Conservation (phyloP, 53 echinoderm and acorn worm species). For the Paelopatides confundens region DNA sequence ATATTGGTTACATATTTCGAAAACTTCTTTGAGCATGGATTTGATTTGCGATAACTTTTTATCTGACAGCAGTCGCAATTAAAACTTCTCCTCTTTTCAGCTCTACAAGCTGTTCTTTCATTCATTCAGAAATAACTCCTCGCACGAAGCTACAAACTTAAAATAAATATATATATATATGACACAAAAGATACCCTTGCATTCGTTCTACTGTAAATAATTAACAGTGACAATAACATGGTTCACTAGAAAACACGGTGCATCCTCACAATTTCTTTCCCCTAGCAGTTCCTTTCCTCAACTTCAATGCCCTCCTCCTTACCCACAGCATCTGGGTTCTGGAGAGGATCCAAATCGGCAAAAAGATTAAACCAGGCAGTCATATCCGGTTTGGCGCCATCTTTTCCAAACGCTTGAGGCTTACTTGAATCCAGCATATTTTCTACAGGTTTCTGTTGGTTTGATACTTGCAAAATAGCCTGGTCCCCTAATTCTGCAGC, state of each 20-base stretch:
- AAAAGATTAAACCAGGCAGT: slow-evolving; percentile 99
- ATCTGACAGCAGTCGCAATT: too few species aligned
- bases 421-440: slow-evolving; percentile 93
- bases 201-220: background rate
- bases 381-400: slow-evolving; percentile 92
- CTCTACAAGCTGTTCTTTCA: too few species aligned
- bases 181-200: background rate
- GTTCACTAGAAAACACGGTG: background rate
- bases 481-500: background rate
- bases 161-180: background rate
- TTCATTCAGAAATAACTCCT: too few species aligned
- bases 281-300: slow-evolving; percentile 46
- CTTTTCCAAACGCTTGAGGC: slow-evolving; percentile 86
- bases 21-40: too few species aligned
- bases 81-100: too few species aligned
- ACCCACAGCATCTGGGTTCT: slow-evolving; percentile 94
- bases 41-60: too few species aligned
- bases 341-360: slow-evolving; percentile 94
- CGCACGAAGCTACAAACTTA: background rate
- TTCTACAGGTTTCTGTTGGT: slow-evolving; percentile 16
- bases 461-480: background rate
- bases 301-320: slow-evolving; percentile 68
- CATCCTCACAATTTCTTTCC: background rate
- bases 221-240: background rate
- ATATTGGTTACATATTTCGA: too few species aligned